Evolutionary conservation across 1,140 invertebrate species (phyloP).

Genomic region (Sycobia sp.): DNA sequence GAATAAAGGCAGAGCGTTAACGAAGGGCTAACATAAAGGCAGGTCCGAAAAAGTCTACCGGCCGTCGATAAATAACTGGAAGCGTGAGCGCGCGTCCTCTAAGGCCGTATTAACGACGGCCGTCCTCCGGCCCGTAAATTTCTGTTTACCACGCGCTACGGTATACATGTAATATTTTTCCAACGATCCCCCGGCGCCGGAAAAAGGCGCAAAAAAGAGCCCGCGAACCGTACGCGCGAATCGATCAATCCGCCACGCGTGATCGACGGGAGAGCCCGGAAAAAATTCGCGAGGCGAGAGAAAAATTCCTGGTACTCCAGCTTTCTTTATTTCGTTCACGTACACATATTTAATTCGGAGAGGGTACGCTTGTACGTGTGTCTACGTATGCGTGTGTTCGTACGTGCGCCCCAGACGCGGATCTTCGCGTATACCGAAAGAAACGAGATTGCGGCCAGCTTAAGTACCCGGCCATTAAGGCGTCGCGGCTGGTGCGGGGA

Average conservation of each 20-base stretch:
- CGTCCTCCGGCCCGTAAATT: constrained; percentile 21
- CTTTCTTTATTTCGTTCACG: constrained; percentile 27
- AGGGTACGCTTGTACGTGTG: not conserved
- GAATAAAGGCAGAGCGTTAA: too few species aligned
- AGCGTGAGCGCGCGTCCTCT: constrained; percentile 4
- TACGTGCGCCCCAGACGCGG: not conserved
- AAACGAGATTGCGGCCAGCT: constrained; percentile 22
- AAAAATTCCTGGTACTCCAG: not conserved
- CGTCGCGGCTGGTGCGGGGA: too few species aligned
- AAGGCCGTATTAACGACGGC: constrained; percentile 21
- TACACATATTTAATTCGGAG: constrained; percentile 9
- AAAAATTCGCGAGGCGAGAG: not conserved
- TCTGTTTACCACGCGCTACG: not conserved
- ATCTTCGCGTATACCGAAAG: not conserved
- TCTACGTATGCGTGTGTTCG: not conserved
- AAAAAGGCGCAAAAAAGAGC: not conserved
- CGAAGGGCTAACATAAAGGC: too few species aligned
- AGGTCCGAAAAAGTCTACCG: too few species aligned
- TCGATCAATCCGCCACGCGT: constrained; percentile 1
- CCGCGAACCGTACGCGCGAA: not conserved
- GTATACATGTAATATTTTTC: constrained; percentile 18
- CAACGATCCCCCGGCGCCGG: too few species aligned
- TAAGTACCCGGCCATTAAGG: constrained; percentile 29
- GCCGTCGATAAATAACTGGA: constrained; percentile 15
- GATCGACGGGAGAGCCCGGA: not conserved